These are phyloP conservation scores for Actinernus sp. DNA, from an alignment of 92 coral and sea anemone genomes.

Conservation along the genomic window DNA sequence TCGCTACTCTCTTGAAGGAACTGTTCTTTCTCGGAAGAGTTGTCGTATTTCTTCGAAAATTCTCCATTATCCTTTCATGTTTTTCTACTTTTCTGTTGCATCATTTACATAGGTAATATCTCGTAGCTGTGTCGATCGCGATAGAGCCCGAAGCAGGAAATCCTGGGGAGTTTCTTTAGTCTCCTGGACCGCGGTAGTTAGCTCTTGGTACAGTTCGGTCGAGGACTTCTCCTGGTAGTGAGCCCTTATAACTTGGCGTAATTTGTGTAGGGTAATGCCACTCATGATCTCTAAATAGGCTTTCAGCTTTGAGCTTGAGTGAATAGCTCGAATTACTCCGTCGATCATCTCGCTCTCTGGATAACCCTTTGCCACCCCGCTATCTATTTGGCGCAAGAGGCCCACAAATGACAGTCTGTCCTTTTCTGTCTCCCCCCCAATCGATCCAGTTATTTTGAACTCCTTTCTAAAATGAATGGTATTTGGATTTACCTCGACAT, in stretches of 20 bases:
- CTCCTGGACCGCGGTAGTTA: constrained; percentile 38
- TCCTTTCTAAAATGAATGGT: constrained; percentile 10
- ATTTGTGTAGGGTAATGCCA: constrained; percentile 32
- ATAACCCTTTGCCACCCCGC: constrained; percentile 26
- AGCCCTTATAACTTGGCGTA: constrained; percentile 18
- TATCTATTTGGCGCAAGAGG: constrained; percentile 38
- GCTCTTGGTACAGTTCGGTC: constrained; percentile 44
- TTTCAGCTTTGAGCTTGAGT: constrained; percentile 36
- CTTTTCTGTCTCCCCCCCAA: constrained; percentile 31
- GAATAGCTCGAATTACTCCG: constrained; percentile 26
- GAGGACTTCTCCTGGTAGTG: constrained; percentile 39
- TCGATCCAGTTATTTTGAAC: constrained; percentile 19
- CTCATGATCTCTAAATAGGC: constrained; percentile 38
- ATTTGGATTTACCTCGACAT: too few species aligned
- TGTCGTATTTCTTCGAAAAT: too few species aligned
- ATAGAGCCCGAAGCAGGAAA: constrained; percentile 41
- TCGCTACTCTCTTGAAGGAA: too few species aligned
- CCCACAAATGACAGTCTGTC: constrained; percentile 34
- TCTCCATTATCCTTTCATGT: too few species aligned
- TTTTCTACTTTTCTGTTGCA: too few species aligned
- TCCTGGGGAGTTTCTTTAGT: constrained; percentile 36
- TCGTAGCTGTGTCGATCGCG: too few species aligned
- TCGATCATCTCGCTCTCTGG: constrained; percentile 31
- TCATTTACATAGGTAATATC: too few species aligned
- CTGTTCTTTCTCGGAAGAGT: too few species aligned